Evolutionary conservation across 2,888 invertebrate species (phyloP).

Genomic region (Oxystoma pomonae): DNA sequence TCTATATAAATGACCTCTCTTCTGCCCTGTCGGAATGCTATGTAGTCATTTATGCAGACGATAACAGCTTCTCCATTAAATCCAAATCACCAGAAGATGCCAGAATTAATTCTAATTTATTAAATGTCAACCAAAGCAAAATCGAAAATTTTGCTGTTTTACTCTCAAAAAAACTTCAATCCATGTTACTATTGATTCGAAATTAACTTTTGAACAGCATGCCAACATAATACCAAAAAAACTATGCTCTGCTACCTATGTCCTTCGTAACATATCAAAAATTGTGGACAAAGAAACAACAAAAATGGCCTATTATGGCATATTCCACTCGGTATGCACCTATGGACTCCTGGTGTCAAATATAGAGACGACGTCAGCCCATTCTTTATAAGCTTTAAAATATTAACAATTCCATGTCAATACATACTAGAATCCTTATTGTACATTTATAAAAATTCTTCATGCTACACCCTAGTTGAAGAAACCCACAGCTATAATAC

Average conservation of each 20-base stretch:
- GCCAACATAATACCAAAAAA: neutral
- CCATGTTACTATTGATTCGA: neutral
- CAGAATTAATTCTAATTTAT: neutral
- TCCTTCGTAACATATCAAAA: neutral
- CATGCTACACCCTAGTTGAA: neutral
- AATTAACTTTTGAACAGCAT: neutral
- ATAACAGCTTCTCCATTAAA: neutral
- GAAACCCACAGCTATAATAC: neutral
- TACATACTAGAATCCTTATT: neutral
- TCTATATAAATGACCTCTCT: neutral
- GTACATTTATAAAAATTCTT: neutral
- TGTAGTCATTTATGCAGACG: neutral
- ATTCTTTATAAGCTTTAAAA: neutral
- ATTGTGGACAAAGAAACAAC: neutral
- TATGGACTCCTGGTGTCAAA: neutral
- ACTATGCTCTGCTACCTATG: neutral
- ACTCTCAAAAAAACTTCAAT: too few relatives aligned
- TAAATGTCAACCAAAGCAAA: neutral
- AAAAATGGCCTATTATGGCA: neutral
- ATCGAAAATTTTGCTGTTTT: too few relatives aligned
- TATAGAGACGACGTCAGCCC: neutral
- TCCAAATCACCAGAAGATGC: neutral
- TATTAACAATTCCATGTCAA: neutral
- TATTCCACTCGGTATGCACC: neutral
- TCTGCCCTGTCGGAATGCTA: neutral